phyloP scores from a whole-genome alignment of 2,113 vertebrate species.

The Aegithalos caudatus region DNA sequence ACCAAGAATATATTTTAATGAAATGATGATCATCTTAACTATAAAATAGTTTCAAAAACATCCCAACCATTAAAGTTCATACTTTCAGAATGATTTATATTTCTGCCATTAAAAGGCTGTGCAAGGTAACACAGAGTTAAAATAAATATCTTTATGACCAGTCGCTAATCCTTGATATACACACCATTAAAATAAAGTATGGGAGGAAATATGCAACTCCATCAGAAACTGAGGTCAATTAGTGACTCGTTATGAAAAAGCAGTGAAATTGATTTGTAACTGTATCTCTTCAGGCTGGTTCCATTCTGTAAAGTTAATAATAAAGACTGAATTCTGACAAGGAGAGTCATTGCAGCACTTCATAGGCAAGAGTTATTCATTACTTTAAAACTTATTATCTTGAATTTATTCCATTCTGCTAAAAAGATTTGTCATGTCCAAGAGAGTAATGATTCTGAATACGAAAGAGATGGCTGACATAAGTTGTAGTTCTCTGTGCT shows the following conservation, averaged over 20 bases:
- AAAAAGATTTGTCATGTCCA: constrained; percentile 71
- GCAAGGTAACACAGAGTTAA: constrained; percentile 58
- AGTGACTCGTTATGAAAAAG: constrained; percentile 69
- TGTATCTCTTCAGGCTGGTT: constrained; percentile 63
- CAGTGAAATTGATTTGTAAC: constrained; percentile 78
- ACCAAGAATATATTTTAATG: constrained; percentile 38
- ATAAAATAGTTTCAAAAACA: constrained; percentile 42
- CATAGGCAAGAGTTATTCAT: constrained; percentile 68
- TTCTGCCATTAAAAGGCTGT: constrained; percentile 21
- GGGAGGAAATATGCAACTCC: constrained; percentile 63
- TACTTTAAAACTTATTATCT: constrained; percentile 72
- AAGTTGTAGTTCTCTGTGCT: constrained; percentile 41
- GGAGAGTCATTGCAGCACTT: constrained; percentile 71
- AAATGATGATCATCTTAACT: constrained; percentile 17
- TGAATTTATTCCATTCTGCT: constrained; percentile 66
- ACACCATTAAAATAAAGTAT: constrained; percentile 68
- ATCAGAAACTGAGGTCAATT: constrained; percentile 78
- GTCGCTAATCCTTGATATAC: constrained; percentile 58
- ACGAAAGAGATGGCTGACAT: constrained; percentile 52
- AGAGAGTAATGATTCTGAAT: constrained; percentile 70
- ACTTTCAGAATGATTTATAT: constrained; percentile 37
- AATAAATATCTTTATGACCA: constrained; percentile 55
- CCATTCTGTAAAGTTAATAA: constrained; percentile 72
- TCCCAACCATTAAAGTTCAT: constrained; percentile 13
- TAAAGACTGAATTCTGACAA: constrained; percentile 77